These are phyloP conservation scores for Sminthurides aquaticus DNA, from an alignment of 2,888 invertebrate genomes.

Conservation along the genomic window DNA sequence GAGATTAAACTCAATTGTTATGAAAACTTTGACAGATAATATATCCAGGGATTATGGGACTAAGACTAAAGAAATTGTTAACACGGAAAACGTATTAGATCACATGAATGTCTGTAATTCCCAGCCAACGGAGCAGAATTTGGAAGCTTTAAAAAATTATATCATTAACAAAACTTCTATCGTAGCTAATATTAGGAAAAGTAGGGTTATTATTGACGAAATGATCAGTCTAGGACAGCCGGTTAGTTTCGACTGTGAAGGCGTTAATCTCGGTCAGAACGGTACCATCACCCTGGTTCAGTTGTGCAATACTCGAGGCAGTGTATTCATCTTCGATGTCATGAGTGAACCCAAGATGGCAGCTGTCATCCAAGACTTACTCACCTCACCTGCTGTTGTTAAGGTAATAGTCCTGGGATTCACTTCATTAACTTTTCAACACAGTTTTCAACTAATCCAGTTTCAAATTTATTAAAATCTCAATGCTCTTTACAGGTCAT, in stretches of 20 bases:
- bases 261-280: slow-evolving; percentile 77
- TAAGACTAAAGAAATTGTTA: slow-evolving; percentile 19
- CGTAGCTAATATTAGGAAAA: slow-evolving; percentile 33
- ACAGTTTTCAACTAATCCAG: not conserved
- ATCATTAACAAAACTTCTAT: slow-evolving; percentile 30
- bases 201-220: slow-evolving; percentile 54
- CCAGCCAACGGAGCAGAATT: slow-evolving; percentile 22
- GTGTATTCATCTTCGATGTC: slow-evolving; percentile 80
- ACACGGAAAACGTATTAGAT: slow-evolving; percentile 24
- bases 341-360: slow-evolving; percentile 69
- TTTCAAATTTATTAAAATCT: not conserved
- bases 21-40: slow-evolving; percentile 83
- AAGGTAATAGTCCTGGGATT: no score
- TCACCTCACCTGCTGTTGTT: slow-evolving; percentile 58
- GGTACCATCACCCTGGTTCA: slow-evolving; percentile 75
- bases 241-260: slow-evolving; percentile 71
- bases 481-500: slow-evolving; percentile 55
- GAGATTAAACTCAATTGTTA: slow-evolving; percentile 76
- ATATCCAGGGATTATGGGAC: slow-evolving; percentile 55
- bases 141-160: slow-evolving; percentile 29
- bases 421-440: no score
- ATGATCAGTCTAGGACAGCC: slow-evolving; percentile 55
- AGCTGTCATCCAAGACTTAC: slow-evolving; percentile 62
- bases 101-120: slow-evolving; percentile 21
- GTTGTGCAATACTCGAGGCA: slow-evolving; percentile 67